Evolutionary conservation across 1,140 invertebrate genomes (phyloP), one percentile per base, ranked within the genome.

Genomic region (Drosophila hydei): DNA sequence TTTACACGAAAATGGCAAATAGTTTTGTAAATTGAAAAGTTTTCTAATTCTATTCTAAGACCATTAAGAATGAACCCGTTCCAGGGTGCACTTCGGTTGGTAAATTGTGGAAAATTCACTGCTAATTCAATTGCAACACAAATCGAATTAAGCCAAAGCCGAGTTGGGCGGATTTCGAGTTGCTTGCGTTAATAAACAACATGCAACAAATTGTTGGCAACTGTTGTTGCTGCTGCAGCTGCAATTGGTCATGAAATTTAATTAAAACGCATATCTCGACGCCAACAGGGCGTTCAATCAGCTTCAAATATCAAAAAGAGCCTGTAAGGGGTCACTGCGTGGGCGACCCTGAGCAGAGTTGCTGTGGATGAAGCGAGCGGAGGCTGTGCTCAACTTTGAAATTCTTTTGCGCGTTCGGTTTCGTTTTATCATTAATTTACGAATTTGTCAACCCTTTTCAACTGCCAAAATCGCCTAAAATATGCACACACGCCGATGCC

Each of bases 391-490:
- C 4, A 40, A 52, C 62, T 58, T 60, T 56, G 58, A 80, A 80
- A 69, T 80, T 72, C 61, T 52, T 72, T 60, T 51, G 52, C 71
- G 25, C 59, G 45, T 63, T 73, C 54, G 45, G 19, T 55, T 77
- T 84, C 58, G 73, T 71, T 74, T 85, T 85, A 54, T 85, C 80
- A 85, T 85, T 85, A 85, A 79, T 85, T 77, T 85, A 79, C 77
- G 79, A 75, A 85, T 79, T 77, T 79, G 73, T 74, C 77, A 77
- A 85, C 81, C 80, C 81, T 85, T 85, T 79, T 79, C 80, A 84
- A 77, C 80, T 79, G 80, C 73, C 80, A 85, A 85, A 76, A 84
- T 75, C 67, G 71, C 42, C 42, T 16, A 56, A 76, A 61, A 77
- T 54, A 23, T 45, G 43, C 42, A 45, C 42, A 21, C 18, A 19